These are phyloP conservation scores for Labia minor DNA, from an alignment of 2,888 invertebrate genomes.

Conservation along the genomic window DNA sequence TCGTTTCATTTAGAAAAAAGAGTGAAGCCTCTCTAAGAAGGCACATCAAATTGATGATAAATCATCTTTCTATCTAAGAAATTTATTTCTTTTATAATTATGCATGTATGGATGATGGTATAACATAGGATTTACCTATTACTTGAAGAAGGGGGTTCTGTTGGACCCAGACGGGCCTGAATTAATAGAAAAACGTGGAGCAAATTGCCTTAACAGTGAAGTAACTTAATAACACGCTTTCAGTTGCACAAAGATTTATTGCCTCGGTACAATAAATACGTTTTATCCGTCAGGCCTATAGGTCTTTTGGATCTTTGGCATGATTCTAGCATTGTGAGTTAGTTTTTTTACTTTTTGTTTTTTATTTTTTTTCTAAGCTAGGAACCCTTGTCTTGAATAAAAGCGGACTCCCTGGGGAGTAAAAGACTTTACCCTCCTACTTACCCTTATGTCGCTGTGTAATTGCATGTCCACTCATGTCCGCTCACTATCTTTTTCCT, in stretches of 20 bases:
- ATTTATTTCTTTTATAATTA: slow-evolving; percentile 13
- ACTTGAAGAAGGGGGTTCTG: slow-evolving; percentile 4
- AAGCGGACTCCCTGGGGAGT: background rate
- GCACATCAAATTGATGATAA: slow-evolving; percentile 7
- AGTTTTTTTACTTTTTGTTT: background rate
- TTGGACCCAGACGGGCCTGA: background rate
- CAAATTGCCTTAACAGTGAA: slow-evolving; percentile 25
- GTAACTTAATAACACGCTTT: slow-evolving; percentile 24
- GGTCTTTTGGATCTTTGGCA: background rate
- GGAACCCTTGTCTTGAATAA: background rate
- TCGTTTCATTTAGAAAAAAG: background rate
- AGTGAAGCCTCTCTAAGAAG: background rate
- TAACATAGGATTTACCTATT: background rate
- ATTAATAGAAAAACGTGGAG: slow-evolving; percentile 23
- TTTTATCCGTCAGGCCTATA: background rate
- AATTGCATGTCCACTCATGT: background rate
- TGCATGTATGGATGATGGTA: slow-evolving; percentile 13
- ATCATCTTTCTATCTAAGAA: background rate
- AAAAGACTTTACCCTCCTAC: background rate
- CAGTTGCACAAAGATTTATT: slow-evolving; percentile 23
- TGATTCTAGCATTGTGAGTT: background rate
- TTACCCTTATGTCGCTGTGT: slow-evolving; percentile 2
- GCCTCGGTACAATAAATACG: slow-evolving; percentile 13
- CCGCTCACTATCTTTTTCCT: background rate
- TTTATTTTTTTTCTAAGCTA: background rate